Conservation (phyloP, 2,113 vertebrate species). For the Phylloscopus whistleri region DNA sequence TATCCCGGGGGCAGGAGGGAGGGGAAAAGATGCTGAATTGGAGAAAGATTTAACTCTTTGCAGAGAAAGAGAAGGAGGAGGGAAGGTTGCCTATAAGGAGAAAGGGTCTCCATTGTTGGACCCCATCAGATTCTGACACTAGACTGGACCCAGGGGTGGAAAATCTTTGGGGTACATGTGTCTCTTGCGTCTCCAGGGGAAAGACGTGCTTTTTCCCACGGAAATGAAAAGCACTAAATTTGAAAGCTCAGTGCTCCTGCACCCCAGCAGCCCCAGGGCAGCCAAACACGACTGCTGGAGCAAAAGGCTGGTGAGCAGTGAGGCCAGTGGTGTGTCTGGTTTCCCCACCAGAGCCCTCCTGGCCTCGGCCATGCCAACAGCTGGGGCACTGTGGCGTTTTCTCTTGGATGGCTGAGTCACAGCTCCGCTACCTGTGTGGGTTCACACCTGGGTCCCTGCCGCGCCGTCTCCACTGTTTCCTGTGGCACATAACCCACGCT, state of each 20-base stretch:
- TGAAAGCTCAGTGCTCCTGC: neutral
- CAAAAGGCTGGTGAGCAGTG: rapidly evolving
- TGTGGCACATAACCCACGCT: neutral
- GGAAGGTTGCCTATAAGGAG: neutral
- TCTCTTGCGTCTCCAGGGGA: neutral
- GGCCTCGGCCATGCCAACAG: rapidly evolving
- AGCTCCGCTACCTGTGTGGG: neutral
- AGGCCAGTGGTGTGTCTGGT: neutral
- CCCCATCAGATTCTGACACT: neutral
- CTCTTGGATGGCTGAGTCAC: conserved; percentile 17
- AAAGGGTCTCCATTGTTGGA: neutral
- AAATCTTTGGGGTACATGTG: neutral
- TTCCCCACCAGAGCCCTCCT: neutral
- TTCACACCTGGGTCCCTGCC: conserved; percentile 12
- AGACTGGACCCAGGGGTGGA: neutral
- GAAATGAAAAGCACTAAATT: neutral
- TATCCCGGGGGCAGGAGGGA: conserved; percentile 21
- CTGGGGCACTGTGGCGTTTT: neutral
- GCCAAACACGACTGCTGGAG: neutral
- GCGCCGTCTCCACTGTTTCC: conserved; percentile 33
- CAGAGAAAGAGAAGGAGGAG: neutral
- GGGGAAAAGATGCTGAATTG: neutral
- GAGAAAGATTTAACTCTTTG: conserved; percentile 52
- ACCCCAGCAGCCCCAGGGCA: neutral
- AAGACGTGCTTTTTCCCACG: neutral